Evolutionary conservation across 2,888 invertebrate genomes (phyloP), one percentile per base, ranked within the genome.

Genomic region (Stenichneumon culpator): DNA sequence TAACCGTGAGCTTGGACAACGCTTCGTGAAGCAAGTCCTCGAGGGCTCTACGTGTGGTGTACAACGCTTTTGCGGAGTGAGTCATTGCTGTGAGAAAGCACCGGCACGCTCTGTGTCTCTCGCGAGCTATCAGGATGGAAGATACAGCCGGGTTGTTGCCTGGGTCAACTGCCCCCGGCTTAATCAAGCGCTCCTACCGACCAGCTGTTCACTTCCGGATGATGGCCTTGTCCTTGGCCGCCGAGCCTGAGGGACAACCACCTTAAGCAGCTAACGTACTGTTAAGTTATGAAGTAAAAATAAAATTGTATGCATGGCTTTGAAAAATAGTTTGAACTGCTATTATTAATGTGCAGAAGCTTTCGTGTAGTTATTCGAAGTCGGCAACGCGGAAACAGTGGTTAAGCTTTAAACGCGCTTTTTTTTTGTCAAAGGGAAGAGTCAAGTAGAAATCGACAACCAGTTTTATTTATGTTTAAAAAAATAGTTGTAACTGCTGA

Each of bases 141-240:
- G 74, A 74, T 54, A 47, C 32, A 47, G 28, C 39, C n/a, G 39
- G 65, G n/a, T 28, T 63, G 36, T 16, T 28, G 22, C 32, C 25
- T 7, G 32, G 75, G 75, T 50, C 65, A 50, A 75, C 65, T 14
- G 19, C 9, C 5, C 65, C 39, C 11, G 63, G 50, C 47, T 63
- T 50, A 19, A 47, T 74, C 74, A 28, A 16, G 50, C 32, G 14
- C 32, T 28, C 65, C 63, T 75, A 65, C 65, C 75, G 75, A 63
- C 65, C 75, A 52, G 65, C 75, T 52, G 75, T 52, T 52, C 65
- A 36, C 65, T 75, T 75, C 75, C 75, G 52, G 65, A 28, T 28
- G 36, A 25, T 75, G 75, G 52, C 67, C 75, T 75, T 52, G 75
- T 67, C 75, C 75, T 75, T 75, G 75, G 65, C 50, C 75, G 52